Conservation (phyloP, 2,797 vertebrate genomes). For the Scolopax rusticola region DNA sequence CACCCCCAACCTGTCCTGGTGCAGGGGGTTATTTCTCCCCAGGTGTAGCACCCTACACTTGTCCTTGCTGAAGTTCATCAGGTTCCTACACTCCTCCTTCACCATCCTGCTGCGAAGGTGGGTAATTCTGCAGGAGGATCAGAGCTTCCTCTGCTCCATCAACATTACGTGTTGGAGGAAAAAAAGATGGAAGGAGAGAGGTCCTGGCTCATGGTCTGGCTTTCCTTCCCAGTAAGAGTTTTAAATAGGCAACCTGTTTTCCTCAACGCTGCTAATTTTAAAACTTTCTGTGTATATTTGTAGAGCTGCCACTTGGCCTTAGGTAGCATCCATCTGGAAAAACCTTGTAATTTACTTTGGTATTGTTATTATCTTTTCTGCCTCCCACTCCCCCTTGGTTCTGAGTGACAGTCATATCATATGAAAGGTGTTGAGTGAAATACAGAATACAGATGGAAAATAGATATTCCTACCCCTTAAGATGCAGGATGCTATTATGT, state of each 20-base stretch:
- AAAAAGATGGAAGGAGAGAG: background rate
- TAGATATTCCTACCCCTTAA: background rate
- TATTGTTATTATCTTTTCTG: background rate
- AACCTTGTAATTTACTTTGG: background rate
- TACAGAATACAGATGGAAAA: background rate
- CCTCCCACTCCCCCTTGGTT: background rate
- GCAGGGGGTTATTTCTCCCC: too few relatives aligned
- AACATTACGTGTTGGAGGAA: fast-evolving
- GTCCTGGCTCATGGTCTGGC: too few relatives aligned
- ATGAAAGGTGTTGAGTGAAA: background rate
- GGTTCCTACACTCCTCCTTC: too few relatives aligned
- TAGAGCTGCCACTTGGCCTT: background rate
- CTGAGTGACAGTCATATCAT: too few relatives aligned
- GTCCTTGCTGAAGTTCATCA: too few relatives aligned
- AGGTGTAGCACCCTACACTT: too few relatives aligned
- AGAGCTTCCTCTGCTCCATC: too few relatives aligned
- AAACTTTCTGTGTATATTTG: background rate
- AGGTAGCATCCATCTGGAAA: background rate
- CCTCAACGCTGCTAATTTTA: background rate
- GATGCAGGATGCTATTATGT: too few relatives aligned
- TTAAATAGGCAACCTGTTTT: background rate
- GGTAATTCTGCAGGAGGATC: background rate
- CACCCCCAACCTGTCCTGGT: too few relatives aligned
- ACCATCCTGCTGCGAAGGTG: too few relatives aligned
- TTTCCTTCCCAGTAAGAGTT: background rate